These are phyloP conservation scores for Sphenopsis melanotis DNA, from an alignment of 2,797 vertebrate genomes.

Conservation along the genomic window DNA sequence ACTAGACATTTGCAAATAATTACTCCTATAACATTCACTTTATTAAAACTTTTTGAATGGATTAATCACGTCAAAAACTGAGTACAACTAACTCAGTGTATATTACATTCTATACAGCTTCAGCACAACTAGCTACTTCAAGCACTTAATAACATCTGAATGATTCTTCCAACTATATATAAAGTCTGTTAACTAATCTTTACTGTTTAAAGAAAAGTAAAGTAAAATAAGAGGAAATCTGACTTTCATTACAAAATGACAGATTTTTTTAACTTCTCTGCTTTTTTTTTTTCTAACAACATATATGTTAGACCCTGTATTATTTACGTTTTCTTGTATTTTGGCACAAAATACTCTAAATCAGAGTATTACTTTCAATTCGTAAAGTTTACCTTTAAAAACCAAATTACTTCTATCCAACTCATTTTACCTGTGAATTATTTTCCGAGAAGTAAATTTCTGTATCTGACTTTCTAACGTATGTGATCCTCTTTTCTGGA, in stretches of 20 bases:
- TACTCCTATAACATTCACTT: background rate
- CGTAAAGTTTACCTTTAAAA: background rate
- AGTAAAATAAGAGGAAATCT: background rate
- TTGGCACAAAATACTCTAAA: background rate
- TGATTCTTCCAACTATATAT: background rate
- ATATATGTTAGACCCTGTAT: rapidly evolving
- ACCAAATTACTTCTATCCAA: background rate
- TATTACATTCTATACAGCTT: background rate
- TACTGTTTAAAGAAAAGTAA: background rate
- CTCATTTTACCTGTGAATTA: background rate
- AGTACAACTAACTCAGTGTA: background rate
- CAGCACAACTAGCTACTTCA: background rate
- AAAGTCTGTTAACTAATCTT: background rate
- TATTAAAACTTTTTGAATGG: background rate
- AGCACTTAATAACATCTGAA: background rate
- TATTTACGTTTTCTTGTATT: background rate
- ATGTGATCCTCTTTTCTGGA: background rate
- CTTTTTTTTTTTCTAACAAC: background rate
- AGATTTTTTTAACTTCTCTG: background rate
- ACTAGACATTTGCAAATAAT: background rate
- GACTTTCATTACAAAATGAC: background rate
- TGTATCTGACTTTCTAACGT: background rate
- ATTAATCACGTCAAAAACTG: background rate
- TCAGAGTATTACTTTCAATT: background rate
- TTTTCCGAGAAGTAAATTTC: background rate